phyloP scores from a whole-genome alignment of 2,888 invertebrate species.

The Aphidius colemani region DNA sequence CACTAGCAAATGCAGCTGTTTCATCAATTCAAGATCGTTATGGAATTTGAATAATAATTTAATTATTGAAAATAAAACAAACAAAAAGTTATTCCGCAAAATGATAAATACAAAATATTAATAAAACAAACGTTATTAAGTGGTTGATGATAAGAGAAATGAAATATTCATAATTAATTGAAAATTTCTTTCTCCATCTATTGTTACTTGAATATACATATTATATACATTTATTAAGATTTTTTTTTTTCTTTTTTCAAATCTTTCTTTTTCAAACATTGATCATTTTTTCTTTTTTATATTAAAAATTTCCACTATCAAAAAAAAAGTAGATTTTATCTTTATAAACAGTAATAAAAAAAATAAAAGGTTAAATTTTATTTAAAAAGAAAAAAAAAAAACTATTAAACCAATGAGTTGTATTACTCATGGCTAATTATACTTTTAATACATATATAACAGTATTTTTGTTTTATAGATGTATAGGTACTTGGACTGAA shows the following conservation, averaged over 20 bases:
- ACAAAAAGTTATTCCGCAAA: not conserved
- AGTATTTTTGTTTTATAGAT: no score
- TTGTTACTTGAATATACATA: constrained; percentile 24
- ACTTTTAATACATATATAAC: no score
- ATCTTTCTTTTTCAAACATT: not conserved
- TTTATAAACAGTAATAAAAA: not conserved
- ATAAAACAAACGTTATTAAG: not conserved
- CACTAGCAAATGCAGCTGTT: constrained; percentile 92
- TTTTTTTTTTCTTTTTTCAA: constrained; percentile 7
- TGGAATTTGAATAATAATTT: constrained; percentile 47
- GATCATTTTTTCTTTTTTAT: no score
- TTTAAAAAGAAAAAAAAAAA: constrained; percentile 20
- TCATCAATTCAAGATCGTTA: constrained; percentile 81
- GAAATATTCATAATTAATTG: constrained; percentile 10
- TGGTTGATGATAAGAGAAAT: constrained; percentile 3
- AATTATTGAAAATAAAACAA: constrained; percentile 8
- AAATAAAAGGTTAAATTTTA: constrained; percentile 1
- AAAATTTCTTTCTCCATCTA: constrained; percentile 16
- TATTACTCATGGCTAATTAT: no score
- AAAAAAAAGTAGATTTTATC: not conserved
- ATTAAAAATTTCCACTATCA: no score
- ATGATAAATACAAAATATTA: not conserved
- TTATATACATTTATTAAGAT: constrained; percentile 16
- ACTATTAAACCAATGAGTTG: no score
- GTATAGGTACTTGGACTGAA: no score